Evolutionary conservation across 92 coral and sea anemone genomes (phyloP), one percentile per base, ranked within the genome.

Genomic region (Scolanthus callimorphus): DNA sequence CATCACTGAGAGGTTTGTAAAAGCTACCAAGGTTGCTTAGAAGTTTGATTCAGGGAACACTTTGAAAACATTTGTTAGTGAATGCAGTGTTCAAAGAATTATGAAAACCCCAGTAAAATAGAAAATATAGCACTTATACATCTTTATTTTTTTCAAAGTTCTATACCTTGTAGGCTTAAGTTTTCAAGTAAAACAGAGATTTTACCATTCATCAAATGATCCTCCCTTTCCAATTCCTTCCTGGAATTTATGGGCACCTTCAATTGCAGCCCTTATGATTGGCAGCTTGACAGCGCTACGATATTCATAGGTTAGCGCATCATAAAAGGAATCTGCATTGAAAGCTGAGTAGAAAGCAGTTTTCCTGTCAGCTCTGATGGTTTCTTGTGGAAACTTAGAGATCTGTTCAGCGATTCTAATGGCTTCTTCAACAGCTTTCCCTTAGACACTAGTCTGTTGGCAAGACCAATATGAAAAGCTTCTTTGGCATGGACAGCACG

Each of bases 151-250:
- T n/a, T n/a, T n/a, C n/a, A n/a, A n/a, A n/a, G n/a, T n/a, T n/a
- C n/a, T n/a, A n/a, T n/a, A n/a, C n/a, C n/a, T n/a, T n/a, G n/a
- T n/a, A n/a, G n/a, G n/a, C n/a, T n/a, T n/a, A n/a, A n/a, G n/a
- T n/a, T n/a, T n/a, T n/a, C n/a, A n/a, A n/a, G n/a, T n/a, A n/a
- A n/a, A n/a, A n/a, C n/a, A n/a, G n/a, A n/a, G n/a, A n/a, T n/a
- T n/a, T n/a, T 57, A 22, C 53, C 76, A 74, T 24, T 85, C 95
- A 25, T 78, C 95, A 86, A 86, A 86, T 3, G 88, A 86, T 13
- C 95, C 97, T 51, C 77, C 76, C 49, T 85, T 84, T n/a, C 97
- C 97, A 31, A 75, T 74, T 27, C 95, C 97, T 17, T 57, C 27
- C 27, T 78, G 74, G 68, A 86, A 90, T 52, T 78, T 73, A 39